Evolutionary conservation across 2,113 vertebrate species (phyloP), one percentile per base, ranked within the genome.

Genomic region (Mandrillus leucophaeus): DNA sequence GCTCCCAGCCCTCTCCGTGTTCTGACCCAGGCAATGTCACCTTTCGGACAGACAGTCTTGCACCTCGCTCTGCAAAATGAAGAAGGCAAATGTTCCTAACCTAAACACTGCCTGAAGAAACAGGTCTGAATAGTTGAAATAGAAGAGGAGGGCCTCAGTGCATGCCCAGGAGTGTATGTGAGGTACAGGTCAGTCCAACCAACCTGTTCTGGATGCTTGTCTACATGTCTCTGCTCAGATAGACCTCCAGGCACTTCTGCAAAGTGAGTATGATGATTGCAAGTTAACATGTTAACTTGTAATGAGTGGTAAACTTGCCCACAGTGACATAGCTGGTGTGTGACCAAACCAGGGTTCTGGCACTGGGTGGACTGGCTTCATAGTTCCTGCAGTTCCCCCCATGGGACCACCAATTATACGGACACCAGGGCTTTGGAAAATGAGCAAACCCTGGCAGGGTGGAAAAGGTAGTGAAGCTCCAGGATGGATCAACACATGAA

Each of bases 321-420:
- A 3, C 20, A 27, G 27, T 38, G 45, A 40, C 52, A 45, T 1
- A 6, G 14, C 55, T 43, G 61, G 10, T 9, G 35, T 0, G 20
- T 64, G 80, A 52, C 35, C 16, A 9, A 32, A 20, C 20, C 23
- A 17, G n/a, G 11, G 30, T 12, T 43, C 64, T 38, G 38, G 40
- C 59, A 32, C 30, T 93, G 59, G 38, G 25, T 6, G 16, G 17
- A 18, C 61, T 20, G 52, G 30, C 16, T 20, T 72, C 22, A 1
- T 12, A 3, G 52, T 10, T 48, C 2, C 70, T 45, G 25, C 23
- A 2, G 0, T 14, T 40, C 12, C 18, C n/a, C 30, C 5, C 27
- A 16, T 0, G 2, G 12, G 27, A 18, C 30, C 3, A 0, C 5
- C 43, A 9, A 6, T 2, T 45, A 14, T 0, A 5, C 3, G 61